Base-by-base conservation (phyloP, 2,888 invertebrate species). In the Pteria penguin region DNA sequence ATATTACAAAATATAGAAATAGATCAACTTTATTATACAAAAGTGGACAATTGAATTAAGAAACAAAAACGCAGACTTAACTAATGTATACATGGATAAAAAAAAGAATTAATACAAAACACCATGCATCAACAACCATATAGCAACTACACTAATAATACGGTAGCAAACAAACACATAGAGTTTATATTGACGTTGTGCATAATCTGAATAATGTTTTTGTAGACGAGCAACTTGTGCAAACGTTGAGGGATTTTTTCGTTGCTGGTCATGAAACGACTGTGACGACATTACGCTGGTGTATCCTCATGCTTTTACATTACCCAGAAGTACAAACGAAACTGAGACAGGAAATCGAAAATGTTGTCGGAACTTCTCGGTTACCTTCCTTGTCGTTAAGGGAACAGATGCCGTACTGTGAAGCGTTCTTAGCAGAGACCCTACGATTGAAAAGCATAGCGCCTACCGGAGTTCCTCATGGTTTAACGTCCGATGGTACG, bases 241-340 rank as follows among this genome's bases (percentile, higher is more conserved):
- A 55, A 8, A 75, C 78, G 2, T 76, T 84, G 14, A 52, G 68
- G 1, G 86, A 86, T 57, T 75, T 88, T 4, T 84, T 87, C 54
- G 73, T 78, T 18, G 88, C 87, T 18, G 88, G 87, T 1, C 79
- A 85, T 87, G 96, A 96, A 86, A 96, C 96, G 0, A 96, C 96
- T 0, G 95, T 96, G 18, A 96, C 97, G n/a, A 96, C 96, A 1
- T 95, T 97, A 79, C 96, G 96, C 88, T 97, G 97, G 94, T 95
- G 96, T 78, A 93, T 97, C 4, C 96, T 95, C 79, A 93, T 96
- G 87, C 94, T 97, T 88, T 96, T 96, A 5, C 94, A 95, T 63
- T 94, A 97, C 88, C 95, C 95, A 52, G 94, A 96, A 14, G 94
- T 83, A 2, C 74, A 81, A 45, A 66, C 74, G 4, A 75, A 72